A percentile compares a stretch with the other conserved stretches of the same genome.
Evolutionary conservation across 2,888 invertebrate genomes (phyloP).

Genomic region (Crematogaster levior): DNA sequence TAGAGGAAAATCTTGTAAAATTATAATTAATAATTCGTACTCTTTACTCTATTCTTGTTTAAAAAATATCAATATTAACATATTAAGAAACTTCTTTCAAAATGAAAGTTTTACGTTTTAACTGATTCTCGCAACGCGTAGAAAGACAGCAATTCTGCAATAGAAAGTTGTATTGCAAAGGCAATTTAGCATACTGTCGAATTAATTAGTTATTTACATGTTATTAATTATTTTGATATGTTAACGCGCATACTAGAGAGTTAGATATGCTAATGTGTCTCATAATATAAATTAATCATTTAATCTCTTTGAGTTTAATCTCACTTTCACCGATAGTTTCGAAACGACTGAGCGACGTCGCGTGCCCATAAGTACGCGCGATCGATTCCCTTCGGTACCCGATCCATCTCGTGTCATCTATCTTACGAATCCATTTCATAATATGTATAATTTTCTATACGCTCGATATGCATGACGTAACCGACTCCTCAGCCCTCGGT

Average conservation of each 20-base stretch:
- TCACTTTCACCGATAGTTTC: conserved; percentile 46
- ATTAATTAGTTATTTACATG: conserved; percentile 13
- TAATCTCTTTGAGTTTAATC: conserved; percentile 25
- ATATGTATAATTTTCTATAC: not conserved
- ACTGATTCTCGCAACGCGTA: not conserved
- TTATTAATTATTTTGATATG: not conserved
- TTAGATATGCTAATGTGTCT: conserved; percentile 12
- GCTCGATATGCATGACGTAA: conserved; percentile 17
- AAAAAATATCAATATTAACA: too few relatives aligned
- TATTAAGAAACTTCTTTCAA: too few relatives aligned
- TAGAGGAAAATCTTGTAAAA: not conserved
- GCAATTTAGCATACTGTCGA: not conserved
- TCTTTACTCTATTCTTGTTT: not conserved
- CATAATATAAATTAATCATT: conserved; percentile 14
- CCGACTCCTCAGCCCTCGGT: conserved; percentile 11
- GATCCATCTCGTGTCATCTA: conserved; percentile 32
- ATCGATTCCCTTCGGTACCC: conserved; percentile 18
- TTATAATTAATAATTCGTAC: not conserved
- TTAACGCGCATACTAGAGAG: not conserved
- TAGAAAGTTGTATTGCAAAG: conserved; percentile 1
- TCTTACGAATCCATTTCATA: conserved; percentile 20
- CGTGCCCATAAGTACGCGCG: conserved; percentile 16
- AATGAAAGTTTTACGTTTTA: not conserved
- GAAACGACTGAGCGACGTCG: conserved; percentile 5
- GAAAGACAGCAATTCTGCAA: not conserved